Evolutionary conservation across 2,797 vertebrate species (phyloP), one percentile per base, ranked within the genome.

Genomic region (Thamnophis elegans): DNA sequence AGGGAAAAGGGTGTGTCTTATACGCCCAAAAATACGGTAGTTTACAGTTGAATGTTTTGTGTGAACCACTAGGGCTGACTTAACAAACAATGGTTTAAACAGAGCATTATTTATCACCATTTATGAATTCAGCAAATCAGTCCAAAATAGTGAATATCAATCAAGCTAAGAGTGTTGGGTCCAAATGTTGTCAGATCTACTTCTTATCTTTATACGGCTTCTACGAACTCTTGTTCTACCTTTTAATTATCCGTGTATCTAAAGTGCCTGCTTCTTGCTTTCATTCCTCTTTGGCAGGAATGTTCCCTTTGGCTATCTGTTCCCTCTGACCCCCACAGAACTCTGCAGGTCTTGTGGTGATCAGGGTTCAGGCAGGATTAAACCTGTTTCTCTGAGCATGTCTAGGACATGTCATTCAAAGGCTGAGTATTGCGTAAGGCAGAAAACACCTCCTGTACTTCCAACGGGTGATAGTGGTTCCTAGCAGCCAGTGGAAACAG

Each of bases 131-230:
- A 82, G 42, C 42, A 47, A 82, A 82, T 47, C 7, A 0, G 3
- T n/a, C 14, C 13, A 36, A 36, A 14, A 20, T 9, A 59, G 36
- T 1, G 42, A 65, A 13, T 14, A 47, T 42, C 8, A 18, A 7
- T 10, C n/a, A 59, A 51, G 11, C 1, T 22, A 78, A 18, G 6
- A 47, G 82, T 93, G 62, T 89, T 60, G 56, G 28, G 51, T 28
- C 20, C 56, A 28, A 32, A 22, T 16, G 11, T 4, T 20, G 42
- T 32, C 89, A 54, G 25, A 1, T 32, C 5, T 0, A 0, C 32
- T 3, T 22, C 9, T 10, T 82, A 47, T 82, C 78, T 82, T 82
- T 25, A 47, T 82, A 47, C 1, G 36, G 73, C 36, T n/a, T 85
- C 22, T 16, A 8, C 22, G 42, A 12, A 55, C 22, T 54, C 28